Percentiles rank a stretch among this genome's conserved stretches.
Conservation (phyloP, 2,888 invertebrate genomes). For the Cyclophora albipunctata region DNA sequence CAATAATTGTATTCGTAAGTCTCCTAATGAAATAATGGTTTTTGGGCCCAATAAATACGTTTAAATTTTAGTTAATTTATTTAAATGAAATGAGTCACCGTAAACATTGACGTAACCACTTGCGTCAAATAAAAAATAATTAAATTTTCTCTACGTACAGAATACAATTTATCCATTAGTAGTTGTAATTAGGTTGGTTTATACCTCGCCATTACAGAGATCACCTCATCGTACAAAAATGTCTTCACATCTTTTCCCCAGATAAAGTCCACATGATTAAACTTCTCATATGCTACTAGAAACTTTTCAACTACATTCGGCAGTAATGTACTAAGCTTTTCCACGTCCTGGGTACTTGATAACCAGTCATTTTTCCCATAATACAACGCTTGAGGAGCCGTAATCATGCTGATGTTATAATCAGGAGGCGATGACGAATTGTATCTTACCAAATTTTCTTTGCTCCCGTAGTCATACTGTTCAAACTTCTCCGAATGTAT, state of each 20-base stretch:
- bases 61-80: too few relatives aligned
- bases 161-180: too few relatives aligned
- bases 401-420: slow-evolving; percentile 5
- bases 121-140: too few relatives aligned
- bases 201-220: too few relatives aligned
- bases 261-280: slow-evolving; percentile 30
- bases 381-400: slow-evolving; percentile 21
- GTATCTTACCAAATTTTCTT: slow-evolving; percentile 12
- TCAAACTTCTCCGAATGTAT: slow-evolving; percentile 21
- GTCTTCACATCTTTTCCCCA: slow-evolving; percentile 23
- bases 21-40: too few relatives aligned
- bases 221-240: not conserved
- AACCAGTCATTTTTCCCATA: slow-evolving; percentile 28
- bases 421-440: not conserved
- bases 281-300: slow-evolving; percentile 16
- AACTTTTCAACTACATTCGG: slow-evolving; percentile 21
- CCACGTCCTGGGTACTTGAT: slow-evolving; percentile 17
- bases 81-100: too few relatives aligned
- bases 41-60: too few relatives aligned
- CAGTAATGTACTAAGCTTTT: slow-evolving; percentile 15
- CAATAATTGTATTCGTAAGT: too few relatives aligned
- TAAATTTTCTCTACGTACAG: too few relatives aligned
- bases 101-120: too few relatives aligned
- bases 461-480: slow-evolving; percentile 22
- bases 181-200: too few relatives aligned